Evolutionary conservation across 2,113 vertebrate species (phyloP).

Genomic region (Zosterops hypoxanthus): DNA sequence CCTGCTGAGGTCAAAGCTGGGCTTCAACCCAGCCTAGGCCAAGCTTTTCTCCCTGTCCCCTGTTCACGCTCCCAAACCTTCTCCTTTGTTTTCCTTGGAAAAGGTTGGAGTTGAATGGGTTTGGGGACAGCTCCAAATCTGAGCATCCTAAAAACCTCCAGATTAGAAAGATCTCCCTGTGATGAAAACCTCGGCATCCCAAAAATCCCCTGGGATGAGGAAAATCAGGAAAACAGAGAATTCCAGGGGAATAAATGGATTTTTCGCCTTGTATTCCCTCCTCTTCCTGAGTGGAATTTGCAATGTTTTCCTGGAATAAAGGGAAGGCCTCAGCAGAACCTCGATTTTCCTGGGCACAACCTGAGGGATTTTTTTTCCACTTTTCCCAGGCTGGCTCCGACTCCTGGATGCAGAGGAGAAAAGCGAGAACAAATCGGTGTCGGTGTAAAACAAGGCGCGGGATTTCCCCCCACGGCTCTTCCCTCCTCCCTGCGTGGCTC

Average conservation of each 20-base stretch:
- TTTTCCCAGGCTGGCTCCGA: not conserved
- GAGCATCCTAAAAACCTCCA: fast-evolving
- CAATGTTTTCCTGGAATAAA: not conserved
- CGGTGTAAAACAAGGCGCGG: not conserved
- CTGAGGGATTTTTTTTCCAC: not conserved
- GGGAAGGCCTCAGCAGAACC: not conserved
- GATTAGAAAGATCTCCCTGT: fast-evolving
- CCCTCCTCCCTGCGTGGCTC: fast-evolving
- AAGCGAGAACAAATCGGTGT: not conserved
- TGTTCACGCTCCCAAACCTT: fast-evolving
- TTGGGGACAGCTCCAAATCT: not conserved
- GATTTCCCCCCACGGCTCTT: not conserved
- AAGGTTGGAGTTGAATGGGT: not conserved
- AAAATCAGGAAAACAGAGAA: not conserved
- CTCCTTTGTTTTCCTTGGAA: not conserved
- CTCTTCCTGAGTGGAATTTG: too few relatives aligned
- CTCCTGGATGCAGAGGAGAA: not conserved
- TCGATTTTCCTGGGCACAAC: not conserved
- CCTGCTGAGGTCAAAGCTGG: not conserved
- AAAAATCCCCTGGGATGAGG: fast-evolving
- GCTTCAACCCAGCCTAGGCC: not conserved
- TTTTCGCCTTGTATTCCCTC: not conserved
- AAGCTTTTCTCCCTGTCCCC: not conserved
- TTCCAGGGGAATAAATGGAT: fast-evolving
- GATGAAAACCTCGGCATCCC: fast-evolving